Evolutionary conservation across 2,888 invertebrate genomes (phyloP).

Genomic region (Cybosia mesomella): DNA sequence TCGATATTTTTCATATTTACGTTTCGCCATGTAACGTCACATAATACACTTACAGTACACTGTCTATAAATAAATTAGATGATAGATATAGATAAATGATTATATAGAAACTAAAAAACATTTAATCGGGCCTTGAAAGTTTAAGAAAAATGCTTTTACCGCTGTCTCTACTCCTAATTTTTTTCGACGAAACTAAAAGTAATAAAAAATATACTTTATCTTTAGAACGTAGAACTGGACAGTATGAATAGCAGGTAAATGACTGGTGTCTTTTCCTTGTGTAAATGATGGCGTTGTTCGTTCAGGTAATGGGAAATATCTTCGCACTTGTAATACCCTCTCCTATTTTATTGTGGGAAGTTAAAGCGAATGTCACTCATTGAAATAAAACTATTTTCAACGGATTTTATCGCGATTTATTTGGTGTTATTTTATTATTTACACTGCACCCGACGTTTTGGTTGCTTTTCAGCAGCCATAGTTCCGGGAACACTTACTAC

Average conservation of each 20-base stretch:
- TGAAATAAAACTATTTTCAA: no score
- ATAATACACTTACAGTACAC: no score
- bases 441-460: no score
- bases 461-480: no score
- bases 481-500: no score
- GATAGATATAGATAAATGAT: no score
- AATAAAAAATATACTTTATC: conserved; percentile 2
- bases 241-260: background rate
- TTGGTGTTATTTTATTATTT: no score
- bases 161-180: background rate
- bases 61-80: no score
- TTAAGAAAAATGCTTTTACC: background rate
- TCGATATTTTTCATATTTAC: no score
- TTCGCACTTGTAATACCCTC: background rate
- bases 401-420: no score
- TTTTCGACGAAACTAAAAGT: background rate
- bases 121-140: background rate
- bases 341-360: background rate
- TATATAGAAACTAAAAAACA: no score
- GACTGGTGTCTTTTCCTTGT: background rate
- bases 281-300: background rate
- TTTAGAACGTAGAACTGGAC: background rate
- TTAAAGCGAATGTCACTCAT: background rate
- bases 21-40: no score
- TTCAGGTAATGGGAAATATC: background rate